phyloP scores from a whole-genome alignment of 2,797 vertebrate species.

The Lepidocolaptes lacrymiger region DNA sequence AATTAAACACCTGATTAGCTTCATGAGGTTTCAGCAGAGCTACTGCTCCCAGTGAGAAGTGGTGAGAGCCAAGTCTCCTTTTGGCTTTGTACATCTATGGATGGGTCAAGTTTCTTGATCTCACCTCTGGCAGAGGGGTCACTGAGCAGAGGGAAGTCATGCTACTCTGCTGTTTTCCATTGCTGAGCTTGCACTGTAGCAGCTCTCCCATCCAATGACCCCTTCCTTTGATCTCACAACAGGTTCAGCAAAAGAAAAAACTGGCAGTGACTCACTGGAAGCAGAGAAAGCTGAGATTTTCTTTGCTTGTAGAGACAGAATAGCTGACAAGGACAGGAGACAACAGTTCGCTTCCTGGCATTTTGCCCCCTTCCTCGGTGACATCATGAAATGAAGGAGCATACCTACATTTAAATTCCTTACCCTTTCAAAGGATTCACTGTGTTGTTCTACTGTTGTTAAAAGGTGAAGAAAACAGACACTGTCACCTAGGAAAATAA shows the following conservation, averaged over 20 bases:
- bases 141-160: not conserved
- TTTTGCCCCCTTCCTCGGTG: not conserved
- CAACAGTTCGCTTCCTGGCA: not conserved
- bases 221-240: not conserved
- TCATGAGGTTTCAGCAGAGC: not conserved
- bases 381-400: not conserved
- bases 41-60: not conserved
- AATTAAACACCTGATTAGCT: not conserved
- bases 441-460: not conserved
- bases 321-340: not conserved
- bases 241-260: not conserved
- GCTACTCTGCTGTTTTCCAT: not conserved
- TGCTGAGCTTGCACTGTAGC: not conserved
- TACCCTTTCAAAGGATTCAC: not conserved
- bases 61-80: not conserved
- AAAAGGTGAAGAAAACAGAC: not conserved
- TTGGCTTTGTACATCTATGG: not conserved
- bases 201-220: not conserved
- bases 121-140: not conserved
- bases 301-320: not conserved
- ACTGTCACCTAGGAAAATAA: not conserved
- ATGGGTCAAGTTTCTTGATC: not conserved
- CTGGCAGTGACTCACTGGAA: not conserved
- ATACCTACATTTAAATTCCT: not conserved
- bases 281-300: not conserved